Conservation (phyloP, 2,797 vertebrate species). For the Gobionotothen gibberifrons region DNA sequence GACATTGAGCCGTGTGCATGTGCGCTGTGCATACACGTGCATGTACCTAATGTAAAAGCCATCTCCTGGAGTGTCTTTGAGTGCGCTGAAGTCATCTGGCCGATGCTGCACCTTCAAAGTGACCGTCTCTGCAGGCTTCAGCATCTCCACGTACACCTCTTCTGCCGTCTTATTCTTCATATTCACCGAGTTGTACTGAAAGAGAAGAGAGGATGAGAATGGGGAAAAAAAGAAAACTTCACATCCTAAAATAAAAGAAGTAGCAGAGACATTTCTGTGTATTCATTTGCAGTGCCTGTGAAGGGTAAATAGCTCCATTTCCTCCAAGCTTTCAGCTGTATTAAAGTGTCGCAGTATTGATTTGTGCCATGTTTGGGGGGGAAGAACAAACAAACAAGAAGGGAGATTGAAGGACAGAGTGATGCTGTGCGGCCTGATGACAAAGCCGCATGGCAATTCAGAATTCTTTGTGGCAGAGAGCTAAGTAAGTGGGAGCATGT, state of each 20-base stretch:
- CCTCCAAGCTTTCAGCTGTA: slow-evolving; percentile 55
- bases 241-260: slow-evolving; percentile 27
- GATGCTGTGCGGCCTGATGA: slow-evolving; percentile 54
- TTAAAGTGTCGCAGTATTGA: slow-evolving; percentile 72
- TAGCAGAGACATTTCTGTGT: slow-evolving; percentile 21
- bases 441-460: slow-evolving; percentile 49
- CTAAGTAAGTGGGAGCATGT: slow-evolving; percentile 58
- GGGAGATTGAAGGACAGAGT: slow-evolving; percentile 54
- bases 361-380: slow-evolving; percentile 48
- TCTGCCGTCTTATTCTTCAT: slow-evolving; percentile 94
- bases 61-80: slow-evolving; percentile 93
- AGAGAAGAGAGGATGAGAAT: slow-evolving; percentile 8
- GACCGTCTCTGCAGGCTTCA: slow-evolving; percentile 91
- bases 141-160: slow-evolving; percentile 96
- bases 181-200: slow-evolving; percentile 91
- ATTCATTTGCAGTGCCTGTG: slow-evolving; percentile 31
- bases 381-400: slow-evolving; percentile 53
- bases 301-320: slow-evolving; percentile 45
- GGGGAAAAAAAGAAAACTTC: slow-evolving; percentile 1
- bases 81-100: slow-evolving; percentile 89
- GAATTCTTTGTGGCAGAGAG: slow-evolving; percentile 43
- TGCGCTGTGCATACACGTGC: neutral
- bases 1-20: slow-evolving; percentile 1
- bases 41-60: slow-evolving; percentile 95
- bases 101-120: slow-evolving; percentile 92